phyloP scores from a whole-genome alignment of 2,113 vertebrate genomes.

The Psephotus haematonotus region DNA sequence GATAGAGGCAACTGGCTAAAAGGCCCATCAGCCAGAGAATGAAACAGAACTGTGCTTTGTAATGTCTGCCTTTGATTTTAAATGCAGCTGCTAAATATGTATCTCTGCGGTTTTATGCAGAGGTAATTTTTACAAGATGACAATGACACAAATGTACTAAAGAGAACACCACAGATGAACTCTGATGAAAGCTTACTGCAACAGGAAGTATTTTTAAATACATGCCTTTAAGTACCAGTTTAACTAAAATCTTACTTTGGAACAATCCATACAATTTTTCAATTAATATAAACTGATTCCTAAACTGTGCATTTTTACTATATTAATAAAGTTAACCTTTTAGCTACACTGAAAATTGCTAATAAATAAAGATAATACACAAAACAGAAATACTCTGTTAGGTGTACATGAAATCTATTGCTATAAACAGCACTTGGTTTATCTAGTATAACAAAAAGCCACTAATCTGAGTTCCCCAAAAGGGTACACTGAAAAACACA shows the following conservation, averaged over 20 bases:
- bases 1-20: background rate
- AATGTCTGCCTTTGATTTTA: background rate
- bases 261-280: background rate
- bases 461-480: background rate
- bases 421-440: background rate
- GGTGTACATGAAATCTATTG: background rate
- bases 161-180: background rate
- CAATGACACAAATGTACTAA: background rate
- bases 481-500: background rate
- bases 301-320: background rate
- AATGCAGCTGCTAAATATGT: background rate
- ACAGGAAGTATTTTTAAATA: background rate
- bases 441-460: background rate
- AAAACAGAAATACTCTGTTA: background rate
- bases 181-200: background rate
- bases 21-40: background rate
- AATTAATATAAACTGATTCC: background rate
- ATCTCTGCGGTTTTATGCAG: background rate
- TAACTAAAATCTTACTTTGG: background rate
- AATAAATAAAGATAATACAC: background rate
- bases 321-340: background rate
- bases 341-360: background rate
- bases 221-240: background rate
- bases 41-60: background rate
- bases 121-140: background rate